phyloP scores from a whole-genome alignment of 2,797 vertebrate genomes.

The Squalus acanthias region DNA sequence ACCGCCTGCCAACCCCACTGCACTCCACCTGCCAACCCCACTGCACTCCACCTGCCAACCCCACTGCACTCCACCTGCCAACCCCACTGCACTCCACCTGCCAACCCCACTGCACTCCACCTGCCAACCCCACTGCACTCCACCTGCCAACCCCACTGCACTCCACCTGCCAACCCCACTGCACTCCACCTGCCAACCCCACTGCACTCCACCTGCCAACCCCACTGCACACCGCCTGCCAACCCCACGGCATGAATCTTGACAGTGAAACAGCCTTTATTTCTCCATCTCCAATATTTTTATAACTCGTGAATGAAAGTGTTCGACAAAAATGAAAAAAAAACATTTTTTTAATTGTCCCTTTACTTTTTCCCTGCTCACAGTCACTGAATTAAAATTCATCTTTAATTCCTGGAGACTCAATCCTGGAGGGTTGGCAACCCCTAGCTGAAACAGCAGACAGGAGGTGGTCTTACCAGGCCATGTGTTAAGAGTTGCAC shows the following conservation, averaged over 20 bases:
- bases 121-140: not conserved
- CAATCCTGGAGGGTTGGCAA: not conserved
- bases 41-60: not conserved
- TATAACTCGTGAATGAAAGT: not conserved
- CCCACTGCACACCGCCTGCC: not conserved
- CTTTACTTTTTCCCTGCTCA: not conserved
- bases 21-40: not conserved
- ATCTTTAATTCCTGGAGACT: not conserved
- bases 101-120: no score
- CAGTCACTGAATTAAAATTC: not conserved
- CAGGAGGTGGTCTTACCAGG: not conserved
- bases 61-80: not conserved
- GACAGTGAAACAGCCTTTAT: not conserved
- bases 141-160: no score
- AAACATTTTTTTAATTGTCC: not conserved
- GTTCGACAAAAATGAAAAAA: no score
- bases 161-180: not conserved
- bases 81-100: not conserved
- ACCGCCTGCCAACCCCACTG: no score
- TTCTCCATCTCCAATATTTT: not conserved
- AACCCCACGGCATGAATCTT: not conserved
- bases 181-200: not conserved
- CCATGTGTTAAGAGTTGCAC: not conserved
- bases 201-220: not conserved
- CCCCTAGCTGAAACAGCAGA: not conserved